Base-by-base conservation (phyloP, 2,113 vertebrate genomes). In the Sinocyclocheilus maitianheensis region DNA sequence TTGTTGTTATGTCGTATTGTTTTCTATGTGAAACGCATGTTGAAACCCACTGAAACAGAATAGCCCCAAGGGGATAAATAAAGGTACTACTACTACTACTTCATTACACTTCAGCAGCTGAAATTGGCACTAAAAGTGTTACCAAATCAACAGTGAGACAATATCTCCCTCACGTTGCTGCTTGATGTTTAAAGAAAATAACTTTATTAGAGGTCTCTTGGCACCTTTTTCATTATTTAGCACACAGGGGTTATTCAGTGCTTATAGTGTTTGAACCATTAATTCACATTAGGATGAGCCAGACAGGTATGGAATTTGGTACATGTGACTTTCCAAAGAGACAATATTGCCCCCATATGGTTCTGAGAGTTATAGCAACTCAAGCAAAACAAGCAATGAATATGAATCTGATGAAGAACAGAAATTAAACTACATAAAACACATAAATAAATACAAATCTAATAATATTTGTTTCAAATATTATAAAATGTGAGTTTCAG, bases 261-360 rank as follows among this genome's bases (percentile, higher is more conserved):
- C 46, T 18, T 69, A 51, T 1, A 22, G 6, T 9, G 18, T 51
- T 43, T 20, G 76, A 86, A 53, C 13, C 46, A 18, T 78, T 69
- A 55, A 60, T 48, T 78, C 8, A 20, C 58, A 26, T n/a, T n/a
- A 26, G 22, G 11, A 48, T 12, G 46, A 46, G 7, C 8, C 7
- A 40, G 34, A 46, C 10, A 3, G 67, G 55, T 51, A 46, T 90
- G 77, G 74, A 79, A 87, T 77, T 91, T 79, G 3, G 69, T 53
- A 87, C 18, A 12, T 37, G 81, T 90, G 89, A 85, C 51, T 86
- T 78, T 72, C 86, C 85, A 89, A 90, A 91, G 90, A 77, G 60
- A 24, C 94, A 94, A 94, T 92, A 93, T 87, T 94, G 94, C 93
- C 94, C 93, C 92, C 94, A 89, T 86, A 91, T 94, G 94, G 93